These are phyloP conservation scores for Stenoptilia bipunctidactyla DNA, from an alignment of 2,888 invertebrate species.

Conservation along the genomic window DNA sequence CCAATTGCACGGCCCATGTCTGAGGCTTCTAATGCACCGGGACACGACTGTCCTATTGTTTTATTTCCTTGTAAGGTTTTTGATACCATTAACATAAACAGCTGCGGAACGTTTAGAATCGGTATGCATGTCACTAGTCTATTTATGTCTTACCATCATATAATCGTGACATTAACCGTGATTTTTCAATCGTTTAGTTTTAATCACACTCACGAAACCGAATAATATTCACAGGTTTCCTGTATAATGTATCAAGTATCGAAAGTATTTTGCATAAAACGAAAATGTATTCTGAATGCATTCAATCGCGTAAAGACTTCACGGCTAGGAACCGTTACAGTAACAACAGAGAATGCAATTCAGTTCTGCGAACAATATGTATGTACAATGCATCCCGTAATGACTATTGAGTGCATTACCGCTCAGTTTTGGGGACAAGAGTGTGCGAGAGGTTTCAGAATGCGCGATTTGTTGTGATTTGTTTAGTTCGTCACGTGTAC, in stretches of 20 bases:
- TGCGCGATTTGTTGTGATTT: constrained; percentile 35
- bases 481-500: constrained; percentile 51
- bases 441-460: constrained; percentile 22
- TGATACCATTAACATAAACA: constrained; percentile 63
- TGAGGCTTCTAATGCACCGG: constrained; percentile 55
- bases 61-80: constrained; percentile 63
- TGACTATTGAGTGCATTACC: constrained; percentile 3
- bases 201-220: constrained; percentile 3
- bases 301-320: too few relatives aligned
- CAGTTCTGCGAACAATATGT: not conserved
- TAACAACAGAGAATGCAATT: not conserved
- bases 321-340: not conserved
- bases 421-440: not conserved
- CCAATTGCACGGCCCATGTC: constrained; percentile 52
- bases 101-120: constrained; percentile 50
- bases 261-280: too few relatives aligned
- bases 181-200: constrained; percentile 6
- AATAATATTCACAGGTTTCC: too few relatives aligned
- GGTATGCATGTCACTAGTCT: constrained; percentile 38
- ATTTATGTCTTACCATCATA: too few relatives aligned
- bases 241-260: too few relatives aligned
- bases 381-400: constrained; percentile 12
- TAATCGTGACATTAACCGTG: too few relatives aligned
- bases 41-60: constrained; percentile 66
- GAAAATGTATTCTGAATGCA: too few relatives aligned